Conservation (phyloP, 1,140 invertebrate genomes). For the Ceratina australensis region DNA sequence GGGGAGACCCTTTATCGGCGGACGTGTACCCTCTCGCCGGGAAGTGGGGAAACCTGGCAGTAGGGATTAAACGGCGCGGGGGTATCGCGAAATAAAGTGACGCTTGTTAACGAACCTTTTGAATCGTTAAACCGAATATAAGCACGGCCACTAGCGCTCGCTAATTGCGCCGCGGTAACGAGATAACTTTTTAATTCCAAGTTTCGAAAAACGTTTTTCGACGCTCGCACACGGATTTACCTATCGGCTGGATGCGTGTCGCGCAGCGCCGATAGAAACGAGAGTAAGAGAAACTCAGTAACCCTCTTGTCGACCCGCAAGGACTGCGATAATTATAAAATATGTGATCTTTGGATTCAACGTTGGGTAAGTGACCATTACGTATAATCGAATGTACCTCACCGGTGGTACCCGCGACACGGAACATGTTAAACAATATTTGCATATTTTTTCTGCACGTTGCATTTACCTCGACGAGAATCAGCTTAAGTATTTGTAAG, state of each 20-base stretch:
- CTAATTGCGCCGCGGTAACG: slow-evolving; percentile 27
- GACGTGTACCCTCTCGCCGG: neutral
- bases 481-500: neutral
- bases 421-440: no score
- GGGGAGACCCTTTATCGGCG: neutral
- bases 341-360: no score
- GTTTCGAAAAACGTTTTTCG: slow-evolving; percentile 14
- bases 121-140: slow-evolving; percentile 33
- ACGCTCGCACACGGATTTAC: neutral
- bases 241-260: no score
- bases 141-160: slow-evolving; percentile 12
- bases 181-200: slow-evolving; percentile 37
- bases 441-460: no score
- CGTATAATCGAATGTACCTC: no score
- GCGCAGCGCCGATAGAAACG: no score
- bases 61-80: neutral
- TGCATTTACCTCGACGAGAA: no score
- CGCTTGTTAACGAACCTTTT: slow-evolving; percentile 37
- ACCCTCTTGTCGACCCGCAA: no score
- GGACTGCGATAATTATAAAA: no score
- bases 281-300: no score
- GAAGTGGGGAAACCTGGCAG: neutral
- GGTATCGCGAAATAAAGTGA: slow-evolving; percentile 19
- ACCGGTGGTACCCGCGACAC: no score
- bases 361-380: no score